These are phyloP conservation scores for Limnephilus rhombicus DNA, from an alignment of 2,888 invertebrate species.

Conservation along the genomic window DNA sequence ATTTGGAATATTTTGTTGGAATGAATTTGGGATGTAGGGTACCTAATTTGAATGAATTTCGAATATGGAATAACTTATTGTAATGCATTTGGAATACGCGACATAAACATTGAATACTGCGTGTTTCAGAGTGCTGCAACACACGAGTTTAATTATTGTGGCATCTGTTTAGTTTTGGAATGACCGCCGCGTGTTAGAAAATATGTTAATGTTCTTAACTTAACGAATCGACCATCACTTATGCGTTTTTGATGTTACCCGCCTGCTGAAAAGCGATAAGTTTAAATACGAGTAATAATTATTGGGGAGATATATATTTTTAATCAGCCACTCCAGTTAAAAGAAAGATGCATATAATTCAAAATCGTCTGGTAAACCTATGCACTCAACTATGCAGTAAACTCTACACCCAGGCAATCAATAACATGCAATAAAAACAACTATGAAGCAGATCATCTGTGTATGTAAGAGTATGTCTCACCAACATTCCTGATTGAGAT, in stretches of 20 bases:
- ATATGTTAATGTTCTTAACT: slow-evolving; percentile 21
- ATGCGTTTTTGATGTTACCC: not conserved
- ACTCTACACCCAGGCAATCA: not conserved
- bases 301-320: not conserved
- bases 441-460: not conserved
- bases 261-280: not conserved
- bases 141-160: not conserved
- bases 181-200: not conserved
- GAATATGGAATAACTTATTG: not conserved
- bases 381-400: not conserved
- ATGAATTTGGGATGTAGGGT: not conserved
- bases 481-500: not conserved
- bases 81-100: slow-evolving; percentile 9
- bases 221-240: slow-evolving; percentile 1
- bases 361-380: not conserved
- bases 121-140: not conserved
- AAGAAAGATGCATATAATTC: not conserved
- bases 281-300: not conserved
- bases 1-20: not conserved
- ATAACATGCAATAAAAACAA: not conserved
- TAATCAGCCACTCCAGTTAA: not conserved
- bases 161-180: slow-evolving; percentile 39
- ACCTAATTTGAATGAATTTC: not conserved
- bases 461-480: not conserved
- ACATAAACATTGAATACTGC: slow-evolving; percentile 8